A percentile compares a stretch with the other conserved stretches of the same genome.
Conservation (phyloP, 1,140 invertebrate genomes). For the Pseudachorutes palmiensis region DNA sequence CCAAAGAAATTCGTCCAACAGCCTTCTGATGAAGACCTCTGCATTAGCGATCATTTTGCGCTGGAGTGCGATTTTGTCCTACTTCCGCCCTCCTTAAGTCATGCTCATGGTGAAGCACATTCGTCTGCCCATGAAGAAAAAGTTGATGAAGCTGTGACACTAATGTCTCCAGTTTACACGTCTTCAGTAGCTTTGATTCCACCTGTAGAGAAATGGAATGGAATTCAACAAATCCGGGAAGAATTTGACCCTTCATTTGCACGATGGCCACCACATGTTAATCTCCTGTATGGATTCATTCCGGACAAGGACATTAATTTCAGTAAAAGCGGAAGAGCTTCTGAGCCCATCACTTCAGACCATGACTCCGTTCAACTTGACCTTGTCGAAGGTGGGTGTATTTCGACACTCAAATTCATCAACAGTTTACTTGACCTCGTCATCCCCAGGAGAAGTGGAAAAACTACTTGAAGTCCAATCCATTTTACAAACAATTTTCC, state of each 20-base stretch:
- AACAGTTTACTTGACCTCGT: neutral
- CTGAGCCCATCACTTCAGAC: neutral
- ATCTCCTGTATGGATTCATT: conserved; percentile 13
- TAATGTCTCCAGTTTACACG: conserved; percentile 1
- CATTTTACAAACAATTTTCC: neutral
- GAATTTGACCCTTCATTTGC: conserved; percentile 11
- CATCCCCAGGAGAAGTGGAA: neutral
- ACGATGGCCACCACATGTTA: conserved; percentile 15
- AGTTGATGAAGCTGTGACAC: neutral
- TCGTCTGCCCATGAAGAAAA: neutral
- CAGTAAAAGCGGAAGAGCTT: neutral
- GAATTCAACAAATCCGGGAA: conserved; percentile 3
- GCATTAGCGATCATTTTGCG: conserved; percentile 13
- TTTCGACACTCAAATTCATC: neutral
- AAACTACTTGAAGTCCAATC: neutral
- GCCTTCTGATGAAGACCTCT: neutral
- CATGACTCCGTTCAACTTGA: neutral
- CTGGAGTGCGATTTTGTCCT: conserved; percentile 14
- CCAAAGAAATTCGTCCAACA: neutral
- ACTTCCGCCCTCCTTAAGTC: no score
- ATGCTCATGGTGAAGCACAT: no score
- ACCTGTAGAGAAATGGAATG: neutral
- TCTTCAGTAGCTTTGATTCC: conserved; percentile 16
- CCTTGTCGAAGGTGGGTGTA: neutral
- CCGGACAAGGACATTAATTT: conserved; percentile 10